Percentiles rank a stretch among this genome's conserved stretches.
Conservation (phyloP, 2,113 vertebrate genomes). For the Chamaea fasciata region DNA sequence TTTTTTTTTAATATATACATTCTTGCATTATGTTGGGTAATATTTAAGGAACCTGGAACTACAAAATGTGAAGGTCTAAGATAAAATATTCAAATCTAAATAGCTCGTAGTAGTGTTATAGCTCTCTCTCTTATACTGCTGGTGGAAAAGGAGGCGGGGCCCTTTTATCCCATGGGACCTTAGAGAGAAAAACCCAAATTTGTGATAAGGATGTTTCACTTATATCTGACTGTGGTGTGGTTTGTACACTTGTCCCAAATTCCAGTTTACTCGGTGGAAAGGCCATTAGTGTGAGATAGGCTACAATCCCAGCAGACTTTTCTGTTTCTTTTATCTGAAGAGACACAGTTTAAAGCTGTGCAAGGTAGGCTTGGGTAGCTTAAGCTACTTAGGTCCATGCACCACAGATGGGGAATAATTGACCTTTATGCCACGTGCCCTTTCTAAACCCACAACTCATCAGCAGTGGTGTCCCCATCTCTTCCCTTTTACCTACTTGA, state of each 20-base stretch:
- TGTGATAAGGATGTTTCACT: neutral
- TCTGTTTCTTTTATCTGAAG: neutral
- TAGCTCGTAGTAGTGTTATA: neutral
- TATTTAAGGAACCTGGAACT: neutral
- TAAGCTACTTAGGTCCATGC: neutral
- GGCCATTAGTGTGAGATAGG: neutral
- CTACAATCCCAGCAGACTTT: neutral
- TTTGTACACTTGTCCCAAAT: neutral
- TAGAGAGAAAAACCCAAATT: neutral
- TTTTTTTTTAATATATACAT: neutral
- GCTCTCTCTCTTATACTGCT: neutral
- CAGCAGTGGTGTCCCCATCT: neutral
- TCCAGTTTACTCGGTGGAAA: neutral
- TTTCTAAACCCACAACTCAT: neutral
- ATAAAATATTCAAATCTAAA: neutral
- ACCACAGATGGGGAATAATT: neutral
- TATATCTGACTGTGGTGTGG: neutral
- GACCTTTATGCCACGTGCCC: neutral
- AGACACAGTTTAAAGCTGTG: neutral
- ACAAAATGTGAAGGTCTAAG: neutral
- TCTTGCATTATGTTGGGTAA: neutral
- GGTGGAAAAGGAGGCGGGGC: fast-evolving
- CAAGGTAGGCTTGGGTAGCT: neutral
- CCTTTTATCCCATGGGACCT: neutral
- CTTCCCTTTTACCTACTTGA: neutral